These are phyloP conservation scores for Stegostoma tigrinum DNA, from an alignment of 2,113 vertebrate genomes.

Conservation along the genomic window DNA sequence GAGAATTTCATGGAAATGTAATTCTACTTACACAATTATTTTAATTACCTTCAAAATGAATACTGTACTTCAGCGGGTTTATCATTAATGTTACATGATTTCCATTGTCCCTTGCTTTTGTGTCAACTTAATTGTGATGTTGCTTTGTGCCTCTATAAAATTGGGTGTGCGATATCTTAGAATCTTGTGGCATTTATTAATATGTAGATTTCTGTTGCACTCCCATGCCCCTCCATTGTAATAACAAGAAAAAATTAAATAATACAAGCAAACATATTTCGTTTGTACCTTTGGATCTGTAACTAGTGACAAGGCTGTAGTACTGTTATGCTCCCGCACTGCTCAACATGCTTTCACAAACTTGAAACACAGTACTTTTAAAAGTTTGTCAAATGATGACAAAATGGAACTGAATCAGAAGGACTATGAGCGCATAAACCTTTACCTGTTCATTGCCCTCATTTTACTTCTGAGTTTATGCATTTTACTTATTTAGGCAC, in stretches of 20 bases:
- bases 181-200: background rate
- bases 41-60: slow-evolving; percentile 19
- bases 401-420: background rate
- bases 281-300: background rate
- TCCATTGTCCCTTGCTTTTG: background rate
- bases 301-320: background rate
- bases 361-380: background rate
- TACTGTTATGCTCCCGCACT: background rate
- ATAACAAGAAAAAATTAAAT: background rate
- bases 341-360: background rate
- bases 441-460: background rate
- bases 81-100: background rate
- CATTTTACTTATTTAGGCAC: background rate
- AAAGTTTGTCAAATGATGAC: background rate
- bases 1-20: slow-evolving; percentile 18
- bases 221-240: background rate
- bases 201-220: background rate
- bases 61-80: background rate
- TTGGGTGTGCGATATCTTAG: background rate
- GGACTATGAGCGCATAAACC: background rate
- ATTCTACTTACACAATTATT: background rate
- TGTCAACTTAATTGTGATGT: slow-evolving; percentile 29
- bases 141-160: slow-evolving; percentile 16
- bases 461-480: background rate
- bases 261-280: background rate